Evolutionary conservation across 1,140 invertebrate species (phyloP).

Genomic region (Bombus haemorrhoidalis): DNA sequence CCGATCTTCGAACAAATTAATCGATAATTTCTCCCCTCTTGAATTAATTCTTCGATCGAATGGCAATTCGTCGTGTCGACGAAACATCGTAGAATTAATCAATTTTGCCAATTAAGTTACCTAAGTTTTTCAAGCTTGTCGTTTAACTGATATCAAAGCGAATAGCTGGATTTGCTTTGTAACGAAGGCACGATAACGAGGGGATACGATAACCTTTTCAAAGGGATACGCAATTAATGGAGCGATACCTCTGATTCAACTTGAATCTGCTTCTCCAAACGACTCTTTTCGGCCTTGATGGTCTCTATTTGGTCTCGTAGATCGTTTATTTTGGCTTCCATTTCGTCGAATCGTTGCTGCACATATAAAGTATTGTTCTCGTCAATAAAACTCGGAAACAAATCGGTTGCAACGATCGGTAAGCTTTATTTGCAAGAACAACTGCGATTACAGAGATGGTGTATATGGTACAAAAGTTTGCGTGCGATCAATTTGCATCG

Average conservation of each 20-base stretch:
- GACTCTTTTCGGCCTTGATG: conserved; percentile 77
- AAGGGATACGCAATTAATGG: background rate
- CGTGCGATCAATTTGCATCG: conserved; percentile 30
- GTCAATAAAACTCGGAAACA: conserved; percentile 75
- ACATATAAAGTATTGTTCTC: conserved; percentile 71
- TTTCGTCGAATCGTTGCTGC: conserved; percentile 81
- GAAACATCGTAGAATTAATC: no score
- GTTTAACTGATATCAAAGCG: no score
- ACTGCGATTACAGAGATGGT: conserved; percentile 59
- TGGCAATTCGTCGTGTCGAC: no score
- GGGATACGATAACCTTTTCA: rapidly evolving
- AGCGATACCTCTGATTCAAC: conserved; percentile 76
- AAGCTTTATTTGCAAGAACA: conserved; percentile 70
- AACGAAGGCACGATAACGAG: background rate
- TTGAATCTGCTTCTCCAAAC: conserved; percentile 77
- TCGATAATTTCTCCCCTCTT: background rate
- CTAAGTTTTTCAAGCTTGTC: rapidly evolving
- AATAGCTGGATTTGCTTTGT: no score
- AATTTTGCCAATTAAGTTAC: no score
- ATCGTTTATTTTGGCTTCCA: conserved; percentile 80
- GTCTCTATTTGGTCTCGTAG: conserved; percentile 77
- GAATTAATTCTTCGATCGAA: background rate
- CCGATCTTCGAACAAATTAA: background rate
- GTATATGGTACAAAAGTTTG: conserved; percentile 28
- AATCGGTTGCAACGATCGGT: conserved; percentile 51